A percentile compares a stretch with the other conserved stretches of the same genome.
phyloP scores from a whole-genome alignment of 2,797 vertebrate species.

The Chlorospingus flavigularis region DNA sequence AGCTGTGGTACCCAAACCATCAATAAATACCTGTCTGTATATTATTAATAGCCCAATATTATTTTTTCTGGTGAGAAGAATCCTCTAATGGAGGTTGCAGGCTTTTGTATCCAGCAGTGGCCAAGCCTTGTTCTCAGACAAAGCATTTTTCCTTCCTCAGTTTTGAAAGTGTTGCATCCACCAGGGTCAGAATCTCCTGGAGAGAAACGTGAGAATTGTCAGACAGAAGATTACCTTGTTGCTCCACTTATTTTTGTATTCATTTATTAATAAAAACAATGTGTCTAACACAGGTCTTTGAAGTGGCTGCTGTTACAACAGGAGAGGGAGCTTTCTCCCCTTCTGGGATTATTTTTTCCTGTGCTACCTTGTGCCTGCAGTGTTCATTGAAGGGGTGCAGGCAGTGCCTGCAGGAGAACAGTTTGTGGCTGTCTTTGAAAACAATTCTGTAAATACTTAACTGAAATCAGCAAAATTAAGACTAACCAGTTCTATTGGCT shows the following conservation, averaged over 20 bases:
- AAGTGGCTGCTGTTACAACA: not conserved
- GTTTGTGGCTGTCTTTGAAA: not conserved
- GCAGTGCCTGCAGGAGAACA: not conserved
- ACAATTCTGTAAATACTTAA: not conserved
- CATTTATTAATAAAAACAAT: constrained; percentile 21
- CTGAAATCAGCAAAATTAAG: not conserved
- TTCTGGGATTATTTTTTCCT: not conserved
- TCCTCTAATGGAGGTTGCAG: not conserved
- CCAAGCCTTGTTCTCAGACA: not conserved
- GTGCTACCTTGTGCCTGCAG: not conserved
- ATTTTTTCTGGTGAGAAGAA: not conserved
- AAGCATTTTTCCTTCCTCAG: constrained; percentile 12
- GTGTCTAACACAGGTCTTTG: not conserved
- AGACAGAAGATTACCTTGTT: not conserved
- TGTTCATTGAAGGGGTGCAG: not conserved
- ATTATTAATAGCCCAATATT: not conserved
- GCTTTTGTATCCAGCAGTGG: not conserved
- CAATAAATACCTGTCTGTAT: not conserved
- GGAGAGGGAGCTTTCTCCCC: not conserved
- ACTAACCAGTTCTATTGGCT: not conserved
- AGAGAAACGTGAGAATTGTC: not conserved
- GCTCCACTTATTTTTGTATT: not conserved
- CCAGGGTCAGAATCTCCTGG: constrained; percentile 68
- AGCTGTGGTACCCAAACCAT: not conserved
- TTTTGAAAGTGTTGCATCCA: constrained; percentile 25